phyloP scores from a whole-genome alignment of 1,140 invertebrate genomes.

The Drosophila nasuta region DNA sequence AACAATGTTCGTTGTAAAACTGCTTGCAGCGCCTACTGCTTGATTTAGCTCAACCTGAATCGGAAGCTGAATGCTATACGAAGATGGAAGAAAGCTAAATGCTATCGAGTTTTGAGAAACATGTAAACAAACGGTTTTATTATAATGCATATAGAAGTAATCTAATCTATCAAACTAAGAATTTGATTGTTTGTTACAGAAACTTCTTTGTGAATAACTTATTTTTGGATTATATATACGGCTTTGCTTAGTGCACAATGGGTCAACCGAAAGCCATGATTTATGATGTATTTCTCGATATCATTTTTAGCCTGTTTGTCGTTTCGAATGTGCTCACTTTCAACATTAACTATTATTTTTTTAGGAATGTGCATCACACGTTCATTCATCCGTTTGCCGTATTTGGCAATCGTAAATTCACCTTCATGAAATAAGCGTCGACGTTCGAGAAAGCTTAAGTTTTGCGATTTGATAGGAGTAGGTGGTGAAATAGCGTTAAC shows the following conservation, averaged over 20 bases:
- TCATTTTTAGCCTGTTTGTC: constrained; percentile 22
- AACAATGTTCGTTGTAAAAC: not conserved
- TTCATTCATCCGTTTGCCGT: constrained; percentile 46
- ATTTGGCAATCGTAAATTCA: constrained; percentile 61
- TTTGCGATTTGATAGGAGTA: too few species aligned
- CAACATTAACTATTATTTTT: too few species aligned
- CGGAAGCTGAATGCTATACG: constrained; percentile 19
- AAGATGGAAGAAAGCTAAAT: not conserved
- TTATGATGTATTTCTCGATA: constrained; percentile 43
- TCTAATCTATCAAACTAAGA: too few species aligned
- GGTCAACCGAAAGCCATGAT: constrained; percentile 37
- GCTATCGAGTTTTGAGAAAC: too few species aligned
- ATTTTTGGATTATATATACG: not conserved
- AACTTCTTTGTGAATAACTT: not conserved
- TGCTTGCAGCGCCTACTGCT: constrained; percentile 22
- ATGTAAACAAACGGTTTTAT: too few species aligned
- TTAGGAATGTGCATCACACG: constrained; percentile 18
- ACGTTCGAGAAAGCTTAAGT: constrained; percentile 37
- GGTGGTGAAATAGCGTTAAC: too few species aligned
- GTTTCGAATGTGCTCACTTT: not conserved
- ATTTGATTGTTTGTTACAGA: too few species aligned
- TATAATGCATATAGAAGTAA: too few species aligned
- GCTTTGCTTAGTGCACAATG: constrained; percentile 5
- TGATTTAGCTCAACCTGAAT: not conserved
- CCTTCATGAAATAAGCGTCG: constrained; percentile 31